phyloP scores from a whole-genome alignment of 2,797 vertebrate genomes.

The Phoeniculus purpureus region DNA sequence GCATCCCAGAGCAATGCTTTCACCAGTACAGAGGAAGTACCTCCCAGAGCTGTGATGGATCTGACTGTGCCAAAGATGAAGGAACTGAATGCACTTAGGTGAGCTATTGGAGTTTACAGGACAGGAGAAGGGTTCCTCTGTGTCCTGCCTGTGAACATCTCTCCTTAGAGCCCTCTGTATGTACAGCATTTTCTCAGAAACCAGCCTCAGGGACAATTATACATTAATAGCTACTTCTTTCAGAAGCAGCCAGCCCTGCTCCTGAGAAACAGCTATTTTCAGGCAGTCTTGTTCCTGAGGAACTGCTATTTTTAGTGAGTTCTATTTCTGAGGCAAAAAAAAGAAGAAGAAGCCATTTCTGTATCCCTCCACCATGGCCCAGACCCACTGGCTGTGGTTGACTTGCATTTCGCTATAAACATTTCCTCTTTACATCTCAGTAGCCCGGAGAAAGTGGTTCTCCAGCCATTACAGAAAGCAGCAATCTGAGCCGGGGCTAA shows the following conservation, averaged over 20 bases:
- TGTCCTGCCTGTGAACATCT: conserved; percentile 24
- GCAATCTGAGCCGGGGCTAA: conserved; percentile 48
- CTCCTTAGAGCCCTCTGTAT: conserved; percentile 46
- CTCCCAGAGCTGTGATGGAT: not conserved
- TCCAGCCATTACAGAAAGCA: conserved; percentile 44
- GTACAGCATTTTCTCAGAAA: conserved; percentile 60
- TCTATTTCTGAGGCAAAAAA: conserved; percentile 66
- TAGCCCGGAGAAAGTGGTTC: conserved; percentile 45
- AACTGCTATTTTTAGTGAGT: conserved; percentile 75
- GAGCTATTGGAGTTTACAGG: conserved; percentile 5
- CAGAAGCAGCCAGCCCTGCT: conserved; percentile 69
- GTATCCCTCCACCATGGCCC: conserved; percentile 63
- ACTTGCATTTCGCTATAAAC: conserved; percentile 43
- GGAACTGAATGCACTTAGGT: not conserved
- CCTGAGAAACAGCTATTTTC: conserved; percentile 76
- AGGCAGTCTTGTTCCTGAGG: conserved; percentile 70
- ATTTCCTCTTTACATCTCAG: conserved; percentile 41
- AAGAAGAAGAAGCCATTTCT: conserved; percentile 50
- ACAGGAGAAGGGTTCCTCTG: not conserved
- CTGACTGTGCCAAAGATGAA: not conserved
- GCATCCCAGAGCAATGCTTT: not conserved
- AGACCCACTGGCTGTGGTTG: conserved; percentile 62
- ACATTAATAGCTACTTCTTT: conserved; percentile 76
- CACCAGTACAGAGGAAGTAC: not conserved
- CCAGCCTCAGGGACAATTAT: conserved; percentile 74